Evolutionary conservation across 2,888 invertebrate genomes (phyloP).

Genomic region (Margaritifera margaritifera): DNA sequence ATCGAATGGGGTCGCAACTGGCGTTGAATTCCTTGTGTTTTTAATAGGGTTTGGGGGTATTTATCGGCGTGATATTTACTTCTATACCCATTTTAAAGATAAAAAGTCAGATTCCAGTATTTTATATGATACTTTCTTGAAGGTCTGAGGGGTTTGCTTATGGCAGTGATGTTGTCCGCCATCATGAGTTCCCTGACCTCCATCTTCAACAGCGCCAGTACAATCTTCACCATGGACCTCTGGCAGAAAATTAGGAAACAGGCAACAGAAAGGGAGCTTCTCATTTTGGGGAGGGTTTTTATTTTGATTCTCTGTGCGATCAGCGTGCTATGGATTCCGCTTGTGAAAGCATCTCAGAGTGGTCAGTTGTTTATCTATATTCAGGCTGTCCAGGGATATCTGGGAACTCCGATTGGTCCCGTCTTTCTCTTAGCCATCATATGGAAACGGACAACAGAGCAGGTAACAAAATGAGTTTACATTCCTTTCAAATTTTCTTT

Average conservation of each 20-base stretch:
- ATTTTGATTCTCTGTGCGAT: conserved; percentile 46
- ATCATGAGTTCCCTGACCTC: conserved; percentile 49
- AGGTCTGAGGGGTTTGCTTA: conserved; percentile 48
- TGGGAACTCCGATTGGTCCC: conserved; percentile 54
- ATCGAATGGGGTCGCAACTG: too few relatives aligned
- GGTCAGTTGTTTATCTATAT: conserved; percentile 59
- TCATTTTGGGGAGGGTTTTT: conserved; percentile 47
- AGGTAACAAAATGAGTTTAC: conserved; percentile 23
- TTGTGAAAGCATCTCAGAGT: conserved; percentile 54
- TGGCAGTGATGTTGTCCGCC: conserved; percentile 48
- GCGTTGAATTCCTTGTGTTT: too few relatives aligned
- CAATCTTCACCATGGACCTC: conserved; percentile 49
- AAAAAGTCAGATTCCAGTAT: too few relatives aligned
- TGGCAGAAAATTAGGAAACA: conserved; percentile 29
- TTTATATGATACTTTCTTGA: conserved; percentile 15
- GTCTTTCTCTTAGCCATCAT: conserved; percentile 54
- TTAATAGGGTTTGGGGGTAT: too few relatives aligned
- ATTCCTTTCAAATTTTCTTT: too few relatives aligned
- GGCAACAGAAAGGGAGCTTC: conserved; percentile 36
- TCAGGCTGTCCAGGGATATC: conserved; percentile 55
- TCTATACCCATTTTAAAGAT: too few relatives aligned
- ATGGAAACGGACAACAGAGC: conserved; percentile 52
- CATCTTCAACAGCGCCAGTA: conserved; percentile 49
- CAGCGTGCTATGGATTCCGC: conserved; percentile 56
- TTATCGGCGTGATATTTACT: too few relatives aligned